Evolutionary conservation across 2,888 invertebrate species (phyloP).

Genomic region (Torymus aiolomorphi): DNA sequence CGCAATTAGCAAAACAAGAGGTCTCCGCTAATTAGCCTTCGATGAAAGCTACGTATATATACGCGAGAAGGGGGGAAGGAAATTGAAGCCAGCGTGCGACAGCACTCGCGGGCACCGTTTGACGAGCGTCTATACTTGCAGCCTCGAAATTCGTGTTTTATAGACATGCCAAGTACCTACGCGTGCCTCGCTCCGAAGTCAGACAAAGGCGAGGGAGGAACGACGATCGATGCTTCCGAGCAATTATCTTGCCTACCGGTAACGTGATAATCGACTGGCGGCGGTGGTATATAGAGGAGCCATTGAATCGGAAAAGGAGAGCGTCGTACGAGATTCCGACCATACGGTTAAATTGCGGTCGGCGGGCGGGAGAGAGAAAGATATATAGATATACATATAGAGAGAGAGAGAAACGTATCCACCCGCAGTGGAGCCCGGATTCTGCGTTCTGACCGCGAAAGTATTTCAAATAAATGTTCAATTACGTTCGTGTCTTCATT

Average conservation of each 20-base stretch:
- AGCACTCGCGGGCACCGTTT: not conserved
- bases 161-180: not conserved
- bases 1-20: too few species aligned
- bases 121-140: not conserved
- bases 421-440: not conserved
- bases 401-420: too few species aligned
- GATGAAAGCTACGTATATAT: too few species aligned
- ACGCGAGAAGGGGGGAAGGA: too few species aligned
- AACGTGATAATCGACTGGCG: conserved; percentile 55
- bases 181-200: not conserved
- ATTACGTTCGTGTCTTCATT: conserved; percentile 11
- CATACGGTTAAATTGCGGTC: conserved; percentile 33
- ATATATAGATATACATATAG: too few species aligned
- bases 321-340: conserved; percentile 31
- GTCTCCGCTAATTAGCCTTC: too few species aligned
- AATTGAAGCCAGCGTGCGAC: too few species aligned
- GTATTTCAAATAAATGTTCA: conserved; percentile 42
- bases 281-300: not conserved
- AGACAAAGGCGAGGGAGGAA: conserved; percentile 6
- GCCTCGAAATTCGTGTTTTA: conserved; percentile 30
- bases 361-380: not conserved
- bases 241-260: conserved; percentile 57
- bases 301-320: conserved; percentile 59
- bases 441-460: conserved; percentile 29
- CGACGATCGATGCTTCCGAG: conserved; percentile 32